phyloP scores from a whole-genome alignment of 2,113 vertebrate genomes.

The Anguilla japonica region DNA sequence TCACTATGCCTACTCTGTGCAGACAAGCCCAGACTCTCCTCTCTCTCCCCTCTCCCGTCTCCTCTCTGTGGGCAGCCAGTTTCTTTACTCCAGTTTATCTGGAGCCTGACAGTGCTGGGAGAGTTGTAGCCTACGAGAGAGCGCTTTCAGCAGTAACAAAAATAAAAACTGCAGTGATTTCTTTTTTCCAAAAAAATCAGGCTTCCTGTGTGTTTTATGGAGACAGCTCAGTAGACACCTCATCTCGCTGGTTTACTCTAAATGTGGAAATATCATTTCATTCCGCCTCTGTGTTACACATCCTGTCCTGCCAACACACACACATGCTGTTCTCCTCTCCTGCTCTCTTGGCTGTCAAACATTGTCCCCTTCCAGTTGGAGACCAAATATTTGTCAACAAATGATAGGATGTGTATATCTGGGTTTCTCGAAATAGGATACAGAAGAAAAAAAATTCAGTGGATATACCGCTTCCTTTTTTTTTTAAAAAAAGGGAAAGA shows the following conservation, averaged over 20 bases:
- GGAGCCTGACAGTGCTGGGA: background rate
- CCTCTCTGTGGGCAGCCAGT: background rate
- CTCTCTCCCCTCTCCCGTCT: background rate
- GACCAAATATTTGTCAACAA: constrained; percentile 7
- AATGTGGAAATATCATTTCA: constrained; percentile 10
- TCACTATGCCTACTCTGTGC: background rate
- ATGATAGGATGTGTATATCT: background rate
- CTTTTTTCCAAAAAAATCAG: background rate
- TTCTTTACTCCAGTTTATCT: background rate
- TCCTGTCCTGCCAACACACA: background rate
- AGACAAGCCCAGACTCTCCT: background rate
- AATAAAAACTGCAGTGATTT: background rate
- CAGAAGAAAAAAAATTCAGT: background rate
- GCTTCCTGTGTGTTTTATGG: background rate
- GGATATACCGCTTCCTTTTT: background rate
- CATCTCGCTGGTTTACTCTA: background rate
- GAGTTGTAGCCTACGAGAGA: background rate
- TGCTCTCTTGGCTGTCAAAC: background rate
- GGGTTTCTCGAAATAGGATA: constrained; percentile 7
- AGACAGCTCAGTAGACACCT: background rate
- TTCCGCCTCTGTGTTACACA: background rate
- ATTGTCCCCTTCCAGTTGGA: background rate
- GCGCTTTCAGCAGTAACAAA: background rate
- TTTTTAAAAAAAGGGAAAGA: background rate
- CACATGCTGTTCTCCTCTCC: background rate